Percentiles rank a stretch among this genome's conserved stretches.
Evolutionary conservation across 2,113 vertebrate genomes (phyloP).

Genomic region (Seriola aureovittata): DNA sequence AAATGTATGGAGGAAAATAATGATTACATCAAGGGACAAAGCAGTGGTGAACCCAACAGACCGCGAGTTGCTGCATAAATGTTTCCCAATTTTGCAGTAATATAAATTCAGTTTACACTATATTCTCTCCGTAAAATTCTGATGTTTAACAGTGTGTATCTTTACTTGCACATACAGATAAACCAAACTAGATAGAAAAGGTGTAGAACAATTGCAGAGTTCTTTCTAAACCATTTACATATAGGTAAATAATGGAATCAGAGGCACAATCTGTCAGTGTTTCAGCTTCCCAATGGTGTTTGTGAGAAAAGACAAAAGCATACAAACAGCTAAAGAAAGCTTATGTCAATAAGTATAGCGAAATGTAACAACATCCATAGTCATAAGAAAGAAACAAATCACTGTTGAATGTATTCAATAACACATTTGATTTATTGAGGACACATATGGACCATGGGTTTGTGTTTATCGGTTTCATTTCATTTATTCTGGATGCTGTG

Average conservation of each 20-base stretch:
- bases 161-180: not conserved
- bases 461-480: constrained; percentile 6
- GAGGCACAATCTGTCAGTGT: not conserved
- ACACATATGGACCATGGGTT: not conserved
- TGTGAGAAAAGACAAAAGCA: not conserved
- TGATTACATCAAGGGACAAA: not conserved
- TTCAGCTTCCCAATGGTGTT: not conserved
- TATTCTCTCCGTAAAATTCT: not conserved
- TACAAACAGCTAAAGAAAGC: not conserved
- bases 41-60: not conserved
- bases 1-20: not conserved
- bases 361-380: not conserved
- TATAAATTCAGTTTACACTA: not conserved
- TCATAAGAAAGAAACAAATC: not conserved
- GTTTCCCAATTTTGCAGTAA: not conserved
- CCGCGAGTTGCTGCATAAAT: not conserved
- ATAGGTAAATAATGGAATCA: not conserved
- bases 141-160: not conserved
- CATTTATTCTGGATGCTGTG: not conserved
- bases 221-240: not conserved
- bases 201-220: not conserved
- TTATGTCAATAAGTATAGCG: not conserved
- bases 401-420: not conserved
- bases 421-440: not conserved
- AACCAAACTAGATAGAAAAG: not conserved